phyloP scores from a whole-genome alignment of 2,888 invertebrate species.

The Nemapogon koenigi region DNA sequence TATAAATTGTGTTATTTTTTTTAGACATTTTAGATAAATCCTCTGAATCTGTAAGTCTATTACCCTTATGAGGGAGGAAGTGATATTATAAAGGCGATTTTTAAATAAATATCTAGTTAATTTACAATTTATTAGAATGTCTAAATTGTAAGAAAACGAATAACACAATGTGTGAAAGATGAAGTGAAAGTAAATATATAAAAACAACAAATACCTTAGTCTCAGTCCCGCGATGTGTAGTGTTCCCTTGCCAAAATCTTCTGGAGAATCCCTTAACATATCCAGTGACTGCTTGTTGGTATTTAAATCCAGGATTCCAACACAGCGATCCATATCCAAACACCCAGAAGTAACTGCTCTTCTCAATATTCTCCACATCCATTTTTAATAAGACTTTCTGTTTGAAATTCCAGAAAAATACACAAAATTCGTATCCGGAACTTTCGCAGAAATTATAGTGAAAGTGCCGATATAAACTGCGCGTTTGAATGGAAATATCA shows the following conservation, averaged over 20 bases:
- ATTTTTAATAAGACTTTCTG: no score
- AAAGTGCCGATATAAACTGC: no score
- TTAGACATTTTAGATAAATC: no score
- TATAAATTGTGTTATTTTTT: no score
- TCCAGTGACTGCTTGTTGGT: conserved; percentile 80
- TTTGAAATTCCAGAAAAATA: no score
- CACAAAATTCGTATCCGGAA: no score
- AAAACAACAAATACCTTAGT: conserved; percentile 63
- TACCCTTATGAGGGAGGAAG: no score
- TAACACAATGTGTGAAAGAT: neutral
- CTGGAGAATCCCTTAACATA: conserved; percentile 81
- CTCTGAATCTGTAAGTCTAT: no score
- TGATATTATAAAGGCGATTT: neutral
- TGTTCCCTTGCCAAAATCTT: conserved; percentile 93
- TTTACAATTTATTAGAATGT: neutral
- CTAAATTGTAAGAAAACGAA: neutral
- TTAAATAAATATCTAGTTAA: neutral
- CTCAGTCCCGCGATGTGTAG: conserved; percentile 79
- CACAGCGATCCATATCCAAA: conserved; percentile 96
- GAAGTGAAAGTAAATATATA: neutral
- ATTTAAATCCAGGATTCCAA: conserved; percentile 94
- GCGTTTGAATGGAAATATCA: conserved; percentile 2
- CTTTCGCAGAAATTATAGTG: no score
- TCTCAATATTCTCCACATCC: neutral
- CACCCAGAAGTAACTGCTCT: conserved; percentile 86